Evolutionary conservation across 2,888 invertebrate genomes (phyloP).

Genomic region (Leptinotarsa peninsularis): DNA sequence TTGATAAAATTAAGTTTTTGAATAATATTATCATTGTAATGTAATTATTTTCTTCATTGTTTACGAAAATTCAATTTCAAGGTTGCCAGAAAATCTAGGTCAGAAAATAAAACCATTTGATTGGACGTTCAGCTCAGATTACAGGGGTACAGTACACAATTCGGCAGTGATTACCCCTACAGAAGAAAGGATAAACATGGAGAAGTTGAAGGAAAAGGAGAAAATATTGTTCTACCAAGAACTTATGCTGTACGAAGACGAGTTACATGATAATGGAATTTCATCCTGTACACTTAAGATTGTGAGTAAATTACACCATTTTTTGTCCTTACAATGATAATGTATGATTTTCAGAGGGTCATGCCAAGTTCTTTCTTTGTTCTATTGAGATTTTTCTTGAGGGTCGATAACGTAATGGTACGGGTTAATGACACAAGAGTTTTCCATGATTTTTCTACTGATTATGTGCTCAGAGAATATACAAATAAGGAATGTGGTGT

Average conservation of each 20-base stretch:
- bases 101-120: constrained; percentile 91
- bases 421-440: constrained; percentile 89
- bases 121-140: constrained; percentile 97
- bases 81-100: constrained; percentile 76
- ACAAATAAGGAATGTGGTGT: constrained; percentile 83
- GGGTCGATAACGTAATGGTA: constrained; percentile 94
- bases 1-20: too few species aligned
- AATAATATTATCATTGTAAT: too few species aligned
- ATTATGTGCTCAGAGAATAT: constrained; percentile 86
- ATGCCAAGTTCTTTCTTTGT: constrained; percentile 96
- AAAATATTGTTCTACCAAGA: constrained; percentile 95
- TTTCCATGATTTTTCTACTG: constrained; percentile 81
- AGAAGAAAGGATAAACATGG: constrained; percentile 84
- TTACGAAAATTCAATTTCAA: constrained; percentile 61
- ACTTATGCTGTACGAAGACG: constrained; percentile 95
- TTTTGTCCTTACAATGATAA: constrained; percentile 60
- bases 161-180: constrained; percentile 73
- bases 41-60: background rate
- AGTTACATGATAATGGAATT: constrained; percentile 97
- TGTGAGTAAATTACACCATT: constrained; percentile 78
- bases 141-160: constrained; percentile 82
- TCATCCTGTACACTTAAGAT: constrained; percentile 93
- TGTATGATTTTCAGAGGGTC: constrained; percentile 78
- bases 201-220: constrained; percentile 88
- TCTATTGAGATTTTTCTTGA: constrained; percentile 88